Percentiles rank a stretch among this genome's conserved stretches.
phyloP scores from a whole-genome alignment of 2,888 invertebrate genomes.

The Tetheella fluctuosa region DNA sequence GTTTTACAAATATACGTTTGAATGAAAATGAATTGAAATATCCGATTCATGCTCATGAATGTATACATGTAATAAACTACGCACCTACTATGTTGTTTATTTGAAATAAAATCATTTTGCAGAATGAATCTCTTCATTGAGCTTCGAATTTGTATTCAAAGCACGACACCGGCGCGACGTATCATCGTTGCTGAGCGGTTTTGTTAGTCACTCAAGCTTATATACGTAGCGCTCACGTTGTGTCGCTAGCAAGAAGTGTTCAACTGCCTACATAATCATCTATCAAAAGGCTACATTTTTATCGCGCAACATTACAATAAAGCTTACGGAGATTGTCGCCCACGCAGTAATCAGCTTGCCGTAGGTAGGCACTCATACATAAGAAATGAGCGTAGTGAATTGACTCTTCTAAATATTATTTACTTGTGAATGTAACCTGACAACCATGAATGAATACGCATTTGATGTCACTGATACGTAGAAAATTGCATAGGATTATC shows the following conservation, averaged over 20 bases:
- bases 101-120: constrained; percentile 1
- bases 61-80: constrained; percentile 6
- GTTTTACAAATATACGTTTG: constrained; percentile 7
- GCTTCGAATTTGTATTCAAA: constrained; percentile 34
- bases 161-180: constrained; percentile 22
- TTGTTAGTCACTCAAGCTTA: constrained; percentile 20
- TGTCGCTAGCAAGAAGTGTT: constrained; percentile 17
- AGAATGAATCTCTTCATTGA: constrained; percentile 14
- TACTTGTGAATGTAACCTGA: background rate
- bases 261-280: constrained; percentile 39
- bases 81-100: background rate
- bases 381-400: constrained; percentile 35
- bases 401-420: constrained; percentile 22
- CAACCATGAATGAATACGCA: background rate
- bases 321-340: constrained; percentile 56
- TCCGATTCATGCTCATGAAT: constrained; percentile 5
- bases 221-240: constrained; percentile 22
- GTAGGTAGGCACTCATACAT: constrained; percentile 46
- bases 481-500: constrained; percentile 36
- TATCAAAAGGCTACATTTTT: constrained; percentile 53
- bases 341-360: constrained; percentile 59
- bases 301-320: constrained; percentile 27
- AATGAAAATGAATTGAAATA: background rate
- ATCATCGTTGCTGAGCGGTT: constrained; percentile 21
- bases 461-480: constrained; percentile 19